A percentile compares a stretch with the other conserved stretches of the same genome.
Conservation (phyloP, 30 jellyfish, hydroid and myxozoan species). For the Hydractinia symbiolongicarpus region DNA sequence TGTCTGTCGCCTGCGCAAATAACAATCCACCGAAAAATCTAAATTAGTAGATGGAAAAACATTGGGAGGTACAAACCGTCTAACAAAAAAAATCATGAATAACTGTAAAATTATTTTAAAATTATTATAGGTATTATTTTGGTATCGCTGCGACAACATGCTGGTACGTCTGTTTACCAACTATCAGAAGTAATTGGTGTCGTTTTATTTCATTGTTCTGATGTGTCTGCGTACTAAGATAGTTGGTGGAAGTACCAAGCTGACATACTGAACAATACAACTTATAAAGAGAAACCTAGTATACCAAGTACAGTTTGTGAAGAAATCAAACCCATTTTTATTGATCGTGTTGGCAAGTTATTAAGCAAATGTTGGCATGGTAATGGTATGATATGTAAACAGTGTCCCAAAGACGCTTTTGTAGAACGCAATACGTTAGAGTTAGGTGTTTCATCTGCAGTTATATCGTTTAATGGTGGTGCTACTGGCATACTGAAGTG, state of each 20-base stretch:
- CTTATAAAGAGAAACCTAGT: constrained; percentile 24
- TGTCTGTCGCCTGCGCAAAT: neutral
- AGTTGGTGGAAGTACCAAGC: constrained; percentile 5
- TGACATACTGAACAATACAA: neutral
- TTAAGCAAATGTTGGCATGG: constrained; percentile 6
- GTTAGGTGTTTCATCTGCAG: too few species aligned
- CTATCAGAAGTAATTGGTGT: neutral
- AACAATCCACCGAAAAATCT: neutral
- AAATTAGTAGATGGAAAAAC: constrained; percentile 3
- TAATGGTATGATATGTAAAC: neutral
- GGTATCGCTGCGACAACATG: neutral
- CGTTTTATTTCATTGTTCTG: too few species aligned
- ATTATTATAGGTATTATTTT: too few species aligned
- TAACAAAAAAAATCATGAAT: neutral
- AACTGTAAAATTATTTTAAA: neutral
- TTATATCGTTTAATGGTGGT: too few species aligned
- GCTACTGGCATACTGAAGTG: too few species aligned
- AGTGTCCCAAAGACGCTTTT: constrained; percentile 18
- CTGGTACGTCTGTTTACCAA: neutral
- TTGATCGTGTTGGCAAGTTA: constrained; percentile 11
- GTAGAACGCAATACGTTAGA: neutral
- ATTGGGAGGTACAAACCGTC: constrained; percentile 16
- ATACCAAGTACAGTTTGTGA: neutral
- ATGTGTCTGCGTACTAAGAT: neutral
- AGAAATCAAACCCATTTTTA: neutral